Evolutionary conservation across 1,140 invertebrate species (phyloP), one percentile per base, ranked within the genome.

Genomic region (Heliconius congener): DNA sequence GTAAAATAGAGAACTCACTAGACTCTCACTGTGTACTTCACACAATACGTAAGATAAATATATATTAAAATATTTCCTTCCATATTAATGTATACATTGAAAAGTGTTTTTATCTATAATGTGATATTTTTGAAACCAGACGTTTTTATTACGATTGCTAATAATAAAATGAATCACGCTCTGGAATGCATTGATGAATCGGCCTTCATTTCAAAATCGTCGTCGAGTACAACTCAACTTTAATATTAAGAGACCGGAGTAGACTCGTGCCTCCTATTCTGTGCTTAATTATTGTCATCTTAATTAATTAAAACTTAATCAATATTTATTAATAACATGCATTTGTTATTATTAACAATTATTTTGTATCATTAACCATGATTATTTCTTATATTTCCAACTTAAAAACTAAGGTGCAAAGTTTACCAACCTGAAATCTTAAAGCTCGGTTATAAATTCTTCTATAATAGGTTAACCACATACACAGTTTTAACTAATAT

Each of bases 91-190:
- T 52, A 52, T 52, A 52, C 6, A 52, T 52, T 0, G 23, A 52
- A 52, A 52, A 52, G 1, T 11, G 2, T 46, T 8, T 52, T 52
- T 52, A 19, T 2, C 18, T 52, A 52, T 52, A 52, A 52, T 2
- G 18, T 52, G 5, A 52, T 52, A 52, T 19, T 52, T 52, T 52
- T 8, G 8, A 2, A 52, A 52, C 23, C 60, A 66, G 60, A 30
- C 60, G 27, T 27, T 30, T 66, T 66, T 66, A 66, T 66, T 66
- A 66, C 60, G 27, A 66, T 66, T 66, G 60, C 60, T 66, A 30
- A 66, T 66, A 66, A 66, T 30, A 71, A 77, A 81, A 80, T 82
- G 82, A 85, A 81, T 85, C 82, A 85, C 55, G 76, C 37, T 23
- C 39, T 27, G 82, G 76, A 82, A 84, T 82, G 80, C 78, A 79